Base-by-base conservation (phyloP, 2,113 vertebrate species). In the Ptilonorhynchus violaceus region DNA sequence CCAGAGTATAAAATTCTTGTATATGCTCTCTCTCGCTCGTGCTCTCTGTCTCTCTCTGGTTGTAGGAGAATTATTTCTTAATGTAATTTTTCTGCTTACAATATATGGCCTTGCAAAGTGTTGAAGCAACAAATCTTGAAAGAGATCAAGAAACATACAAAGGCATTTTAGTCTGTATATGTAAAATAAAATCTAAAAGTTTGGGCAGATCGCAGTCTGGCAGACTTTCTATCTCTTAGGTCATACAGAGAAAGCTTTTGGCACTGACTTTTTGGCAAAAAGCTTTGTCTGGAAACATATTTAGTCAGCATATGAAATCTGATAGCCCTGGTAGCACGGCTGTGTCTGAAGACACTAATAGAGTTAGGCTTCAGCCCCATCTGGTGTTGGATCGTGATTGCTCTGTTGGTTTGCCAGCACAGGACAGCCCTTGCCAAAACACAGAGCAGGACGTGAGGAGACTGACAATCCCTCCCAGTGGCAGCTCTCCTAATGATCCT, bases 291-390 rank as follows among this genome's bases (percentile, higher is more conserved):
- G 96, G 94, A 95, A 96, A 96, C 79, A 85, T 91, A 92, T 87
- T 97, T 88, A 96, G 96, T 95, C 56, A 70, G 37, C 17, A 35
- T 94, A 93, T 92, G 91, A 95, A 97, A 96, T 80, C 41, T 73
- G 95, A 94, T 89, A 62, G 80, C 70, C 62, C 66, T 55, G 60
- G 35, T 95, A 67, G 60, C 62, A n/a, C 2, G 22, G 44, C 39
- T 74, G 67, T 81, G 85, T 85, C 93, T 80, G 81, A 56, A 56
- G 79, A 72, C 76, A 27, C n/a, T 93, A 89, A 82, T 93, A 66
- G 89, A 83, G 95, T 97, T 97, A 97, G 97, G 78, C 97, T 98
- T 76, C 94, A 98, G 98, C 98, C 93, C 98, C 98, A 97, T 96
- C 98, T 98, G 98, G 83, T 97, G 98, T 96, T 96, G 89, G 87